Conservation (phyloP, 92 coral and sea anemone species). For the Phymanthus crucifer region DNA sequence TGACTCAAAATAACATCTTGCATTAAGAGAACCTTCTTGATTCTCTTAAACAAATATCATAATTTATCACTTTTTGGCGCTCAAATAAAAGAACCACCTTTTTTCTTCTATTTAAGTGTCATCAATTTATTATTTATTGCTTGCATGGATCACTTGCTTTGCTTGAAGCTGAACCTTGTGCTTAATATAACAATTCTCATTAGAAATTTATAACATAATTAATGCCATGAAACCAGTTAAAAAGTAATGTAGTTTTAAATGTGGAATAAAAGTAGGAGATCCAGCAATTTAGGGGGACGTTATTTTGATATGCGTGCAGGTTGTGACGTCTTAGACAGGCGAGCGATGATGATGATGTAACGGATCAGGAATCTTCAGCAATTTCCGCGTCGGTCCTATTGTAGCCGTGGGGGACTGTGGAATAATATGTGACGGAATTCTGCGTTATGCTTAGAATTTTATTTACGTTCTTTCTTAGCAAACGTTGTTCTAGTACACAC, state of each 20-base stretch:
- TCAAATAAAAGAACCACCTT: neutral
- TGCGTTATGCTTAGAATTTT: neutral
- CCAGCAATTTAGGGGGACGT: neutral
- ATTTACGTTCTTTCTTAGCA: neutral
- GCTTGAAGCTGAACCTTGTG: neutral
- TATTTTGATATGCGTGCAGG: neutral
- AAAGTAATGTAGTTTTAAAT: neutral
- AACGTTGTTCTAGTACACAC: neutral
- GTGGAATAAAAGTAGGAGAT: neutral
- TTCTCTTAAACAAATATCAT: slow-evolving; percentile 4
- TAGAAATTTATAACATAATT: neutral
- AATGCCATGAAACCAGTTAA: neutral
- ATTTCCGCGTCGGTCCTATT: slow-evolving; percentile 4
- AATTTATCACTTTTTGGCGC: neutral
- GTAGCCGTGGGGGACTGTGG: neutral
- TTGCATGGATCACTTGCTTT: slow-evolving; percentile 10
- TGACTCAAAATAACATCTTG: neutral
- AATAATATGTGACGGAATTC: slow-evolving; percentile 1
- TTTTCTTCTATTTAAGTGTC: neutral
- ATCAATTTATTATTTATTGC: neutral
- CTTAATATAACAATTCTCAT: neutral
- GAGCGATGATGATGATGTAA: neutral
- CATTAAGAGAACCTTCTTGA: neutral
- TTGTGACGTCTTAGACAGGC: neutral
- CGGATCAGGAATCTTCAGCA: slow-evolving; percentile 2